Evolutionary conservation across 2,113 vertebrate species (phyloP), one percentile per base, ranked within the genome.

Genomic region (Anoplopoma fimbria): DNA sequence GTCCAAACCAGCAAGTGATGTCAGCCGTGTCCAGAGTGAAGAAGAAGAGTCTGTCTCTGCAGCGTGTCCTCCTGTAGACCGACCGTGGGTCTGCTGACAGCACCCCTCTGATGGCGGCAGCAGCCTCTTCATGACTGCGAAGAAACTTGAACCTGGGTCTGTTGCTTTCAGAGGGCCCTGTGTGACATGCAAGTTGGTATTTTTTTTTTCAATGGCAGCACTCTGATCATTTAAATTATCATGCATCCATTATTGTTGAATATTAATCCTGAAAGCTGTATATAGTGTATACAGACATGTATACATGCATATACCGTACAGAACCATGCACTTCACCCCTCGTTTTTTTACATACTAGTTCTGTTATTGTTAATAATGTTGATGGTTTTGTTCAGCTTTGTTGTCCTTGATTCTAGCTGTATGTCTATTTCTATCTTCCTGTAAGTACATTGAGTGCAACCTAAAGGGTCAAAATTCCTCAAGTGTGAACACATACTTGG

Each of bases 1-100:
- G 92, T 38, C 96, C 97, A 88, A 98, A 97, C 97, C 97, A 97
- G 93, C 96, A 97, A 1, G 97, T 97, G 84, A 98, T 51, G 25
- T 97, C 94, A 0, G 94, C 96, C 0, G 75, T 89, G 82, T 98
- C 97, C 38, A 98, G 84, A 9, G 89, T 93, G 65, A 96, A 95
- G 91, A 94, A 95, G 92, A 96, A 96, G 31, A 96, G 95, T 69
- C 91, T 92, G 88, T 97, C 96, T 71, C 77, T 93, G 81, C 95
- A 96, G 86, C 94, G 85, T 49, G 92, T 95, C 51, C 97, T 94
- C 29, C 96, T 95, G 81, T 97, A 97, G 15, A 97, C 94, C 1
- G 97, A 98, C n/a, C 97, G 93, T 1, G 97, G 97, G 63, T 98
- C 97, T 0, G 97, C 96, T 1, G 96, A 93, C 79, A 98, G 77